A percentile compares a stretch with the other conserved stretches of the same genome.
Conservation (phyloP, 2,888 invertebrate genomes). For the Ectemnius cavifrons region DNA sequence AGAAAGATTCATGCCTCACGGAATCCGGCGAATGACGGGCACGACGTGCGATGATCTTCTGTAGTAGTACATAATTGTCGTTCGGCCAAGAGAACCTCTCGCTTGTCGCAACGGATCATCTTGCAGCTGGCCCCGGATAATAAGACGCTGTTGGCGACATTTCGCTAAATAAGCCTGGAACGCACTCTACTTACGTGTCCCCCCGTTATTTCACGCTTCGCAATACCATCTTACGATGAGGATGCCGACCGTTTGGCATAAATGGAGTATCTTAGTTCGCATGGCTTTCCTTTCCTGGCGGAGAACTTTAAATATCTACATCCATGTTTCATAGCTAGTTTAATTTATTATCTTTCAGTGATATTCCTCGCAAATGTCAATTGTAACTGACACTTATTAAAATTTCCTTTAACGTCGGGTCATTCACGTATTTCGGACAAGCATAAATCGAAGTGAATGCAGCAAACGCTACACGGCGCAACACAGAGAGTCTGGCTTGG, state of each 20-base stretch:
- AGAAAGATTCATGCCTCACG: conserved; percentile 59
- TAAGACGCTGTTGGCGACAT: conserved; percentile 42
- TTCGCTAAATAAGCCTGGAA: conserved; percentile 34
- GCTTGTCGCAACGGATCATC: conserved; percentile 71
- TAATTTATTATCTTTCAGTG: no score
- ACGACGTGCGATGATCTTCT: conserved; percentile 15
- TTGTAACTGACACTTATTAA: no score
- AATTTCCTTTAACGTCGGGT: no score
- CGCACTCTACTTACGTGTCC: conserved; percentile 1
- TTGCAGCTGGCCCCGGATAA: conserved; percentile 59
- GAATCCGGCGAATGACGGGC: conserved; percentile 44
- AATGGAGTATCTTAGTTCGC: background rate
- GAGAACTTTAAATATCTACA: background rate
- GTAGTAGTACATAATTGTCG: conserved; percentile 50
- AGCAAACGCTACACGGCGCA: background rate
- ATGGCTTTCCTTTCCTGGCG: background rate
- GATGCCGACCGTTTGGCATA: conserved; percentile 28
- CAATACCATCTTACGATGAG: conserved; percentile 12
- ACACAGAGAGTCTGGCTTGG: background rate
- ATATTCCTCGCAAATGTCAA: no score
- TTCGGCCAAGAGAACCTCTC: background rate
- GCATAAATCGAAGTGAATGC: background rate
- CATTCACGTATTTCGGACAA: background rate
- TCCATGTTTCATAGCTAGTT: no score
- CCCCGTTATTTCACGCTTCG: conserved; percentile 33